Base-by-base conservation (phyloP, 2,113 vertebrate species). In the Syngnathus typhle region DNA sequence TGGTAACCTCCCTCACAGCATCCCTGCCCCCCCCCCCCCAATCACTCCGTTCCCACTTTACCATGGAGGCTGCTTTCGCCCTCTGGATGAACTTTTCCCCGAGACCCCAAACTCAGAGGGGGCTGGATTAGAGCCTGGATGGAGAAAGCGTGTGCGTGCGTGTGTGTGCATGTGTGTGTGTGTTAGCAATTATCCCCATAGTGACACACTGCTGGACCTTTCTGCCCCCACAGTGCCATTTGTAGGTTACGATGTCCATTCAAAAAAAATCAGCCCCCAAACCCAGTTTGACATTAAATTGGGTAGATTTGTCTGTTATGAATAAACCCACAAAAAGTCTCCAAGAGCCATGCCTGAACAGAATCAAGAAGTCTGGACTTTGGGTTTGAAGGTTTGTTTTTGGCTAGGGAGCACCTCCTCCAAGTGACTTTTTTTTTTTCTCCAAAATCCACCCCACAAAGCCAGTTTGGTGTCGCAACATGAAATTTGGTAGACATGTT, bases 81-180 rank as follows among this genome's bases (percentile, higher is more conserved):
- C 91, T 88, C 88, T 82, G 84, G 78, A 83, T 92, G 91, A 92
- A 90, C 90, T 83, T 88, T 87, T 80, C 75, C 84, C 72, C 72
- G 38, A 71, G 85, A 85, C 83, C 81, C 73, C 60, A 54, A 72
- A 79, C 85, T 85, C 84, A 75, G 79, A 87, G 82, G 83, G 79
- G 84, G 82, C 78, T 75, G 87, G 85, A 90, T 89, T 89, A 90
- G 71, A 72, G 67, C 59, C 60, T 58, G 75, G 64, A 71, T 49
- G 72, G 44, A 64, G 60, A 66, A 64, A 58, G 47, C 6, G 44
- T 67, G 59, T 60, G 64, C 73, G 70, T 70, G 56, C 6, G 39
- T 39, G 47, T 6, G 51, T 65, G 41, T 43, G 47, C 4, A 46
- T 64, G 60, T 61, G 65, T 76, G 73, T 71, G 60, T 56, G 32